Evolutionary conservation across 2,797 vertebrate species (phyloP).

Genomic region (Aratinga solstitialis): DNA sequence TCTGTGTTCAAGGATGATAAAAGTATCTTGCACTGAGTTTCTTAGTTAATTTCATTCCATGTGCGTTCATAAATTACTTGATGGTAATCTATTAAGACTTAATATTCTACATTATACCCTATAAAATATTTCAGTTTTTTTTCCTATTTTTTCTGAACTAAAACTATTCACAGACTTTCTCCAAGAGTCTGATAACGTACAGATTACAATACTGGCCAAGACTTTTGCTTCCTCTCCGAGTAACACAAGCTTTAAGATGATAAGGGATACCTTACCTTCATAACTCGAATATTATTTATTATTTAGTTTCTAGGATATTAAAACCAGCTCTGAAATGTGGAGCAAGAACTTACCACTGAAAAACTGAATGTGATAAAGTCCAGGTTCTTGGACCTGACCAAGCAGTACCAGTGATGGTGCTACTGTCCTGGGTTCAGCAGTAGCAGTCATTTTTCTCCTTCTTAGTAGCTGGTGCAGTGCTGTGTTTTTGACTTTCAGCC

Average conservation of each 20-base stretch:
- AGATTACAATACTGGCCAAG: background rate
- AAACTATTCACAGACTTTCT: background rate
- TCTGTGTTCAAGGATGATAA: conserved; percentile 40
- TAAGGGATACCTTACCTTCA: background rate
- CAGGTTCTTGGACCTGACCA: background rate
- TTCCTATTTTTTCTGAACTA: background rate
- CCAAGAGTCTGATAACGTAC: background rate
- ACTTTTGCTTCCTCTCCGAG: background rate
- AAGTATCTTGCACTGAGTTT: conserved; percentile 25
- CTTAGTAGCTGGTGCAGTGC: too few relatives aligned
- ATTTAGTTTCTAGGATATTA: background rate
- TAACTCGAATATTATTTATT: background rate
- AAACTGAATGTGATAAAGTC: background rate
- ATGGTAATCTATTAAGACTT: conserved; percentile 44
- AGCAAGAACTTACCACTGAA: background rate
- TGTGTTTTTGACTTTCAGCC: too few relatives aligned
- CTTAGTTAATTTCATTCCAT: conserved; percentile 20
- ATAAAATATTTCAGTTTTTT: background rate
- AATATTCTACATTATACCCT: conserved; percentile 14
- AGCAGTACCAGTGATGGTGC: background rate
- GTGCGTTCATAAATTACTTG: conserved; percentile 55
- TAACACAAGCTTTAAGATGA: background rate
- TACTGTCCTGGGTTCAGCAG: background rate
- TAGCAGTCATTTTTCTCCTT: too few relatives aligned
- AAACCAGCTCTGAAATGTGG: conserved; percentile 2